Percentiles rank a stretch among this genome's conserved stretches.
These are phyloP conservation scores for Tachina fera DNA, from an alignment of 2,888 invertebrate species.

Conservation along the genomic window DNA sequence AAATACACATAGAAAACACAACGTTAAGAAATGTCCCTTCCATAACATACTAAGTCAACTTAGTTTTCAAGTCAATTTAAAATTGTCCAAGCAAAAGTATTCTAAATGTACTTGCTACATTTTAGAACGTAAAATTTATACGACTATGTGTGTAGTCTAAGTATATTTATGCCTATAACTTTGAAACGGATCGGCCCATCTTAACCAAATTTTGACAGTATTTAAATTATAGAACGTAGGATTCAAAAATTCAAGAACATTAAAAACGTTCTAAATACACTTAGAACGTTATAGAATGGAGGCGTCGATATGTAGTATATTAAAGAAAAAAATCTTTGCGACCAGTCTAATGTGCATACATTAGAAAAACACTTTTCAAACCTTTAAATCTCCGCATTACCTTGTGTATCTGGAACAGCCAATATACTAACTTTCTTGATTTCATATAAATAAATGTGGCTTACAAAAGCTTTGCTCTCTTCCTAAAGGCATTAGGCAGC, in stretches of 20 bases:
- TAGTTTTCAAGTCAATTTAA: slow-evolving; percentile 42
- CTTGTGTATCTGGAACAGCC: too few species aligned
- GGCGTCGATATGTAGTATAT: too few species aligned
- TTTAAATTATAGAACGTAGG: slow-evolving; percentile 21
- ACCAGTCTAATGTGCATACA: too few species aligned
- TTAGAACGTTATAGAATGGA: neutral
- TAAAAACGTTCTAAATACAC: slow-evolving; percentile 14
- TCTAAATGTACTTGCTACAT: slow-evolving; percentile 34
- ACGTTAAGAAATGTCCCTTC: slow-evolving; percentile 31
- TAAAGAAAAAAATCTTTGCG: too few species aligned
- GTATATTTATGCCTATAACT: too few species aligned
- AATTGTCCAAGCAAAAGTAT: slow-evolving; percentile 38
- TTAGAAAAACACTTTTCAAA: too few species aligned
- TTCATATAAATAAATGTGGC: too few species aligned
- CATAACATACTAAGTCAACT: slow-evolving; percentile 51
- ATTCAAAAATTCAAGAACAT: slow-evolving; percentile 25
- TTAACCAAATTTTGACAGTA: slow-evolving; percentile 6
- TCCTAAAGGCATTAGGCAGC: too few species aligned
- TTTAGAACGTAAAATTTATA: slow-evolving; percentile 11
- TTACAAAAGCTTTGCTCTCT: too few species aligned
- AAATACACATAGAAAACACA: neutral
- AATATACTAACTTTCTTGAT: too few species aligned
- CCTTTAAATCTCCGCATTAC: too few species aligned
- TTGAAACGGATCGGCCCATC: too few species aligned
- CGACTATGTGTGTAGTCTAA: neutral